These are phyloP conservation scores for Eutolmus rufibarbis DNA, from an alignment of 2,888 invertebrate species.

Conservation along the genomic window DNA sequence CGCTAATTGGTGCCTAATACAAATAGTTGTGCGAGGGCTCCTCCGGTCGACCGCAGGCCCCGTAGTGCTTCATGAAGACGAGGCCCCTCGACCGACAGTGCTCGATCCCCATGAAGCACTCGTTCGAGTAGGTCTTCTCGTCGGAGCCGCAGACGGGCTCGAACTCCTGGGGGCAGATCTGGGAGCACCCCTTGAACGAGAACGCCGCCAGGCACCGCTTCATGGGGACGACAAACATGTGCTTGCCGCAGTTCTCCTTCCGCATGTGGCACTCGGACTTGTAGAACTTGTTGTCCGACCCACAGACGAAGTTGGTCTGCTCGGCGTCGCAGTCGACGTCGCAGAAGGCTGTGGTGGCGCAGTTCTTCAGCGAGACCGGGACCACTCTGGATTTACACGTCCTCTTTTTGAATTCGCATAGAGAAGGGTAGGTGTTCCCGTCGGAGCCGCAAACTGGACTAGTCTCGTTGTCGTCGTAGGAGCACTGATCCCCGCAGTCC, in stretches of 20 bases:
- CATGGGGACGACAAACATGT: slow-evolving; percentile 89
- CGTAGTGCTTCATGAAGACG: slow-evolving; percentile 80
- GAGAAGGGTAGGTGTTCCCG: slow-evolving; percentile 86
- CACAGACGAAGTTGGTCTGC: slow-evolving; percentile 74
- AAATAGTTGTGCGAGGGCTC: slow-evolving; percentile 88
- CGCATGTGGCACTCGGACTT: slow-evolving; percentile 91
- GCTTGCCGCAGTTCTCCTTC: slow-evolving; percentile 89
- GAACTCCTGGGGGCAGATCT: slow-evolving; percentile 85
- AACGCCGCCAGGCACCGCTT: slow-evolving; percentile 85
- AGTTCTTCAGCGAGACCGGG: slow-evolving; percentile 81
- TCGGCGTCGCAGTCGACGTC: slow-evolving; percentile 68
- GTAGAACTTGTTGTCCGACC: slow-evolving; percentile 89
- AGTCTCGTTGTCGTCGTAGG: slow-evolving; percentile 67
- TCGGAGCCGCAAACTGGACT: slow-evolving; percentile 89
- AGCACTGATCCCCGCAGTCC: slow-evolving; percentile 67
- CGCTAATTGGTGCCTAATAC: slow-evolving; percentile 64
- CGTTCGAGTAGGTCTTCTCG: slow-evolving; percentile 90
- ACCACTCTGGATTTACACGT: slow-evolving; percentile 90
- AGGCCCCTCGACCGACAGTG: slow-evolving; percentile 84
- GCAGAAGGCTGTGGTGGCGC: slow-evolving; percentile 85
- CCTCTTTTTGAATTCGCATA: slow-evolving; percentile 81
- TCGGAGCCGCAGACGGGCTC: slow-evolving; percentile 95
- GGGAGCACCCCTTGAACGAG: slow-evolving; percentile 85
- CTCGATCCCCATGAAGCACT: slow-evolving; percentile 90
- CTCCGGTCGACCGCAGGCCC: slow-evolving; percentile 85